A percentile compares a stretch with the other conserved stretches of the same genome.
Evolutionary conservation across 2,888 invertebrate species (phyloP).

Genomic region (Spodoptera littoralis): DNA sequence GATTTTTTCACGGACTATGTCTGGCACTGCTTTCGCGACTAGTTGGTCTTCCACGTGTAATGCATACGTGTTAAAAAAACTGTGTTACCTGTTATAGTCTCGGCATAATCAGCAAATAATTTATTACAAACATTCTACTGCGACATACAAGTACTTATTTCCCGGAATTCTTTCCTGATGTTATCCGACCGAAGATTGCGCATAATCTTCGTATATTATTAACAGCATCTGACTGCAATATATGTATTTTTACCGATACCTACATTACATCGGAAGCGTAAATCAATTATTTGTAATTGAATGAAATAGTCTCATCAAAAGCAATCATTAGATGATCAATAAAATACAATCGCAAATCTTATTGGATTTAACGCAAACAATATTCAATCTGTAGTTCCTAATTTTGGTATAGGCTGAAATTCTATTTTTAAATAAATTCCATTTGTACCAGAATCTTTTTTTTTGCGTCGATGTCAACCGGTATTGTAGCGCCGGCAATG

Average conservation of each 20-base stretch:
- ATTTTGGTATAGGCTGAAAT: neutral
- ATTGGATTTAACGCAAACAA: constrained; percentile 11
- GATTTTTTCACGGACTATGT: constrained; percentile 59
- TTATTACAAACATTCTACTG: neutral
- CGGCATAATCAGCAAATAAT: neutral
- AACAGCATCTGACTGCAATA: no score
- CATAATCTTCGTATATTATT: no score
- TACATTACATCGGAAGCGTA: no score
- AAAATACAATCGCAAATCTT: no score
- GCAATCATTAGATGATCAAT: no score
- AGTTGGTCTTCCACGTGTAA: constrained; percentile 69
- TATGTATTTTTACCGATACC: no score
- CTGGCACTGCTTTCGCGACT: constrained; percentile 57
- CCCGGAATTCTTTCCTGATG: no score
- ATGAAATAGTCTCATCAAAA: no score
- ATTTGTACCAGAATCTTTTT: neutral
- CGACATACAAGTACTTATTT: no score
- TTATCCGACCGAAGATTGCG: no score
- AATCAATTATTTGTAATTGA: no score
- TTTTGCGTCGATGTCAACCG: constrained; percentile 10
- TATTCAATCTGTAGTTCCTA: constrained; percentile 6
- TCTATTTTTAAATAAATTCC: neutral
- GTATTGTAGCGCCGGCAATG: constrained; percentile 34
- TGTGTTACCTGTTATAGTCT: neutral
- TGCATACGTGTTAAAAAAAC: constrained; percentile 60